Percentiles rank a stretch among this genome's conserved stretches.
These are phyloP conservation scores for Dryoscopus gambensis DNA, from an alignment of 2,113 vertebrate genomes.

Conservation along the genomic window DNA sequence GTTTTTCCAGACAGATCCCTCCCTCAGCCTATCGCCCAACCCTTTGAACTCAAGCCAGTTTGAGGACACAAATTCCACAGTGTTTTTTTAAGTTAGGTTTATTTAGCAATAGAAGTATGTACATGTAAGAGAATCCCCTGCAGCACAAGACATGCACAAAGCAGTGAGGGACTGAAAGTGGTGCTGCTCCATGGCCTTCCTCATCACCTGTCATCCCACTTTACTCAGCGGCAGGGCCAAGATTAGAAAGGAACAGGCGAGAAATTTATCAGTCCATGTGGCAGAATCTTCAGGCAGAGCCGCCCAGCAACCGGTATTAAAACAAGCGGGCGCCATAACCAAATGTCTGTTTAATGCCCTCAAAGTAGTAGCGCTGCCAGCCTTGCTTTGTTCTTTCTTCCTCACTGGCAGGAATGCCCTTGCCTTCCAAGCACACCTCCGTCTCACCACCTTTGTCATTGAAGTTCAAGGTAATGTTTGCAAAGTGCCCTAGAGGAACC, in stretches of 20 bases:
- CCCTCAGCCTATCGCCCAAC: not conserved
- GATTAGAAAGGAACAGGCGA: conserved; percentile 59
- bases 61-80: not conserved
- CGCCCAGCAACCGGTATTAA: conserved; percentile 64
- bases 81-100: conserved; percentile 79
- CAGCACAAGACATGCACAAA: conserved; percentile 78
- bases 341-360: conserved; percentile 94
- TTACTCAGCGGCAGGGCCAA: conserved; percentile 54
- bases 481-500: conserved; percentile 81
- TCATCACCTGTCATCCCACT: conserved; percentile 68
- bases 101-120: conserved; percentile 80
- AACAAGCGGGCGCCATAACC: conserved; percentile 87
- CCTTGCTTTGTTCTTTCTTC: conserved; percentile 88
- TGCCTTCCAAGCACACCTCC: conserved; percentile 80
- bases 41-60: not conserved
- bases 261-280: conserved; percentile 64
- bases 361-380: conserved; percentile 91
- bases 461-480: conserved; percentile 82
- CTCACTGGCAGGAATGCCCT: conserved; percentile 81
- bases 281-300: conserved; percentile 48
- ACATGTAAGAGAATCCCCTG: conserved; percentile 80
- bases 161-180: conserved; percentile 65
- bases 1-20: not conserved
- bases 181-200: conserved; percentile 61
- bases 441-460: conserved; percentile 82